These are phyloP conservation scores for Paradisaea rubra DNA, from an alignment of 2,113 vertebrate species.

Conservation along the genomic window DNA sequence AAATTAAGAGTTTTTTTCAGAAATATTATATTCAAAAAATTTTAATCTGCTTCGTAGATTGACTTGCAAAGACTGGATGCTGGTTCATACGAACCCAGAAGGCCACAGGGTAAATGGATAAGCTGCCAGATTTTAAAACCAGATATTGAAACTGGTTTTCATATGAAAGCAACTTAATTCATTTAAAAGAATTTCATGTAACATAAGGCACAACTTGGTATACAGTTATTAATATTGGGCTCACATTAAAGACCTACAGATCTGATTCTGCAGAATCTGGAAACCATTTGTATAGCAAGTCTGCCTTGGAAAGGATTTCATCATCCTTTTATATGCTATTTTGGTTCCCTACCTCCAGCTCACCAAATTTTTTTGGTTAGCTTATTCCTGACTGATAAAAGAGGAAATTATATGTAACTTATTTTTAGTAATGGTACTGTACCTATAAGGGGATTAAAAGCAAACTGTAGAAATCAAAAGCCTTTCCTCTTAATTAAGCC, in stretches of 20 bases:
- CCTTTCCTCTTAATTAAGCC: constrained; percentile 12
- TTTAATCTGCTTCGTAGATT: neutral
- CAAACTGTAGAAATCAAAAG: constrained; percentile 9
- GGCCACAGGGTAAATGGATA: neutral
- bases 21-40: neutral
- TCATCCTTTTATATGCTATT: neutral
- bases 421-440: neutral
- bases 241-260: neutral
- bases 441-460: neutral
- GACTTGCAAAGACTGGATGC: neutral
- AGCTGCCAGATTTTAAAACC: neutral
- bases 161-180: neutral
- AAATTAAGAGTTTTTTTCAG: neutral
- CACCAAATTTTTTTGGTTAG: neutral
- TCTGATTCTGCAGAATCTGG: neutral
- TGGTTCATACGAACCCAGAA: neutral
- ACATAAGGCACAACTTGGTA: neutral
- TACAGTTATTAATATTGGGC: neutral
- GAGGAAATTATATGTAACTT: neutral
- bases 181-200: neutral
- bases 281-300: neutral
- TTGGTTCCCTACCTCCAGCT: neutral
- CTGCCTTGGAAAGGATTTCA: neutral
- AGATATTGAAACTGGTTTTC: neutral
- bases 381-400: neutral